A percentile compares a stretch with the other conserved stretches of the same genome.
Evolutionary conservation across 2,113 vertebrate species (phyloP).

Genomic region (Misgurnus mizolepis): DNA sequence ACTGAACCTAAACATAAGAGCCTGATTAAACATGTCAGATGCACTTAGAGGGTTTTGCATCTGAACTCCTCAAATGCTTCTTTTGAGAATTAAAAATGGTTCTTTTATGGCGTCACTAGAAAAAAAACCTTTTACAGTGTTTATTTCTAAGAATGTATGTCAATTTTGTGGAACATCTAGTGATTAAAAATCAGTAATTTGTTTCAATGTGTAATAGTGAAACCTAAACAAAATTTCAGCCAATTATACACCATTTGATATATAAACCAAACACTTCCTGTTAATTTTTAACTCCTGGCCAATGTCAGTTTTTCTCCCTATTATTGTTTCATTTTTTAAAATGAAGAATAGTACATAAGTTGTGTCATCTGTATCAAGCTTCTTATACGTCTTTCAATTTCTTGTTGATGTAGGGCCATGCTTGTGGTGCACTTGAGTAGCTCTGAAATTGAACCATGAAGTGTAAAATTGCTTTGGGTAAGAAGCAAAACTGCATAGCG

Average conservation of each 20-base stretch:
- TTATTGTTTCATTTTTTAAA: conserved; percentile 17
- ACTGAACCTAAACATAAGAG: no score
- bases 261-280: not conserved
- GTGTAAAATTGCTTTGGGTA: conserved; percentile 68
- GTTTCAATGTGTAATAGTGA: no score
- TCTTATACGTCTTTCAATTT: conserved; percentile 62
- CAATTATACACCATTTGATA: not conserved
- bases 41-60: no score
- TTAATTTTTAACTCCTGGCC: not conserved
- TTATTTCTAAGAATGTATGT: no score
- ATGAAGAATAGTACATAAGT: conserved; percentile 50
- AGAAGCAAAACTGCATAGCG: conserved; percentile 47
- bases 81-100: no score
- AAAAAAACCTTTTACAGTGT: no score
- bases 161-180: no score
- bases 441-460: conserved; percentile 65
- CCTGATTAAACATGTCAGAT: no score
- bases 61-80: no score
- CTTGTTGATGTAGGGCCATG: conserved; percentile 55
- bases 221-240: no score
- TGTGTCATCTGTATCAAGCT: conserved; percentile 60
- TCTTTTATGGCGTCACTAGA: no score
- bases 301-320: not conserved
- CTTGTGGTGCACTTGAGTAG: conserved; percentile 57
- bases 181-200: no score